phyloP scores from a whole-genome alignment of 2,888 invertebrate species.

The Nomada goodeniana region DNA sequence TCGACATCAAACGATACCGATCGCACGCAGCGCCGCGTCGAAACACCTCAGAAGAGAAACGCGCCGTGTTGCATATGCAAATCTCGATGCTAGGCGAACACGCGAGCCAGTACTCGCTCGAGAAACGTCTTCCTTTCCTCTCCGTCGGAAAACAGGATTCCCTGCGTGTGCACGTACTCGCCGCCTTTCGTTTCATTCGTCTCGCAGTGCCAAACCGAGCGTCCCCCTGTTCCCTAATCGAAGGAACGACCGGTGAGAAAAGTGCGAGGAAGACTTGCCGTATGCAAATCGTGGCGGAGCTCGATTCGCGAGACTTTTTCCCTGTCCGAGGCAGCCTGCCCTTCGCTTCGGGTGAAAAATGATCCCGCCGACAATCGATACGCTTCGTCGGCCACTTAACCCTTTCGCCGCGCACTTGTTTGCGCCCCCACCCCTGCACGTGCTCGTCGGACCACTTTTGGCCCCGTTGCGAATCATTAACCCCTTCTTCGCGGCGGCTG shows the following conservation, averaged over 20 bases:
- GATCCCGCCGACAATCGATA: slow-evolving; percentile 69
- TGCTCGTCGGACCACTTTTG: slow-evolving; percentile 17
- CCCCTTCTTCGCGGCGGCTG: neutral
- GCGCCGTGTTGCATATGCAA: slow-evolving; percentile 34
- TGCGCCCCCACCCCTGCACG: slow-evolving; percentile 16
- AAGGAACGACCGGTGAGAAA: slow-evolving; percentile 36
- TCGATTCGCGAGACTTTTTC: slow-evolving; percentile 50
- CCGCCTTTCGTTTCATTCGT: neutral
- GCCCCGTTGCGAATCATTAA: slow-evolving; percentile 25
- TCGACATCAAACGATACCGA: slow-evolving; percentile 32
- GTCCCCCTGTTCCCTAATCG: neutral
- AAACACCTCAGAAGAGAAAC: neutral
- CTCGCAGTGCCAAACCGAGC: neutral
- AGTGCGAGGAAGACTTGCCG: slow-evolving; percentile 57
- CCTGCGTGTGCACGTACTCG: slow-evolving; percentile 4
- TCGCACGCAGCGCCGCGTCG: neutral
- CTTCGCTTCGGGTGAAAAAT: slow-evolving; percentile 64
- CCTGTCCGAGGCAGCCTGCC: slow-evolving; percentile 36
- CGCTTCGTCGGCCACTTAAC: slow-evolving; percentile 48
- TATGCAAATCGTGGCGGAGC: slow-evolving; percentile 64
- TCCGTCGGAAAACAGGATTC: neutral
- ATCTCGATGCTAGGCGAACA: slow-evolving; percentile 39
- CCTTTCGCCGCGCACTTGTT: slow-evolving; percentile 22
- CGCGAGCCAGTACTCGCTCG: slow-evolving; percentile 21
- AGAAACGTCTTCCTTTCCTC: slow-evolving; percentile 25